Conservation (phyloP, 2,113 vertebrate species). For the Gobiocypris rarus region DNA sequence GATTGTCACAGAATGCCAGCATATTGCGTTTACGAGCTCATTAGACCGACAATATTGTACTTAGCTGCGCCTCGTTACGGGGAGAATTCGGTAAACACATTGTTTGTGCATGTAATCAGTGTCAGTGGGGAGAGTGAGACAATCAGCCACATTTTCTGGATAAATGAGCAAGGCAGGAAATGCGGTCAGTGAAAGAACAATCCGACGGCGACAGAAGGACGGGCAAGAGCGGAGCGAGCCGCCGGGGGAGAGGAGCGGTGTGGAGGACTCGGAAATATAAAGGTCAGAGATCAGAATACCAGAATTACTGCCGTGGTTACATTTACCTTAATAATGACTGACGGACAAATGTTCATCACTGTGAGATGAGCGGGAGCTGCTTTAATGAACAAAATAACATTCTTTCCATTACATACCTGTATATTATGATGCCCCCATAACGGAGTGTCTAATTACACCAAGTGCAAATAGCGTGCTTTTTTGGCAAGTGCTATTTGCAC, state of each 20-base stretch:
- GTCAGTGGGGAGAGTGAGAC: conserved; percentile 58
- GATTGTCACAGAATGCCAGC: conserved; percentile 63
- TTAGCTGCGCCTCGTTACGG: conserved; percentile 70
- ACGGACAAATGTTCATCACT: not conserved
- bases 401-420: too few relatives aligned
- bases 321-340: not conserved
- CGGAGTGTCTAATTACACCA: too few relatives aligned
- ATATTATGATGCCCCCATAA: too few relatives aligned
- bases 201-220: conserved; percentile 30
- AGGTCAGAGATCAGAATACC: not conserved
- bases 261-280: not conserved
- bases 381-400: conserved; percentile 1
- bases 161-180: conserved; percentile 65
- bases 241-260: conserved; percentile 3
- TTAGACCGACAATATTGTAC: conserved; percentile 71
- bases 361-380: not conserved
- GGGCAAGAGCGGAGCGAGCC: not conserved
- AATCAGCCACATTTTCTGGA: conserved; percentile 67
- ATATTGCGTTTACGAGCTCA: conserved; percentile 70
- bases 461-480: too few relatives aligned
- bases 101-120: conserved; percentile 69
- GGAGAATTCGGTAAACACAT: conserved; percentile 67
- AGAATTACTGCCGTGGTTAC: conserved; percentile 9
- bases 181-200: conserved; percentile 53
- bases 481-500: too few relatives aligned